Evolutionary conservation across 2,888 invertebrate genomes (phyloP), one percentile per base, ranked within the genome.

Genomic region (Drosophila tanythrix): DNA sequence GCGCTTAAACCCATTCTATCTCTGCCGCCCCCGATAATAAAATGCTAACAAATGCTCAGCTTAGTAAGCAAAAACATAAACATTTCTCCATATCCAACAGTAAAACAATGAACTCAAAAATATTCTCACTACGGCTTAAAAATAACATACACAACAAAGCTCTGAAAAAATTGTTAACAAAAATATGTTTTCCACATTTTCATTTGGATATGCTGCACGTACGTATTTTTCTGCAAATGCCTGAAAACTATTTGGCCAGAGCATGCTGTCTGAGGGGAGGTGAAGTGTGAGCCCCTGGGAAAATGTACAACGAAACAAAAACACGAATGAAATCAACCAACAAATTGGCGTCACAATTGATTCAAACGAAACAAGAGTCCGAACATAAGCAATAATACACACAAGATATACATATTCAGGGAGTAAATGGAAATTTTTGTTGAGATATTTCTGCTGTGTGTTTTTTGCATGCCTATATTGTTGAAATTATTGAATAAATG

Each of bases 61-160:
- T 72, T 76, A 83, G 72, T 74, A 71, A 68, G 83, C 57, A 55
- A 85, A 79, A 80, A 79, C 50, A 82, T 80, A 76, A 88, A 83
- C 76, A 90, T 74, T 88, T 85, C 70, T 81, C 79, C 15, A 8
- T 72, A 70, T 60, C 59, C 76, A 78, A 78, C 73, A 81, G 73
- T 69, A 57, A 63, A 71, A 74, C 77, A 82, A 81, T 80, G 64
- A 83, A 70, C 76, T 70, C 63, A 18, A 3, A n/a, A 55, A 36
- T 67, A 66, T 56, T 53, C 58, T n/a, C 48, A 21, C 18, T 1
- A 25, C 29, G 11, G 4, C 36, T 21, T 18, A 25, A 5, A 5
- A 58, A 40, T 48, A 36, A 25, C 8, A 57, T 21, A 36, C 15
- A 40, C 46, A 56, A 53, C 18, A 67, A 51, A 59, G 43, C 21